Evolutionary conservation across 2,113 vertebrate genomes (phyloP).

Genomic region (Misgurnus anguillicaudatus): DNA sequence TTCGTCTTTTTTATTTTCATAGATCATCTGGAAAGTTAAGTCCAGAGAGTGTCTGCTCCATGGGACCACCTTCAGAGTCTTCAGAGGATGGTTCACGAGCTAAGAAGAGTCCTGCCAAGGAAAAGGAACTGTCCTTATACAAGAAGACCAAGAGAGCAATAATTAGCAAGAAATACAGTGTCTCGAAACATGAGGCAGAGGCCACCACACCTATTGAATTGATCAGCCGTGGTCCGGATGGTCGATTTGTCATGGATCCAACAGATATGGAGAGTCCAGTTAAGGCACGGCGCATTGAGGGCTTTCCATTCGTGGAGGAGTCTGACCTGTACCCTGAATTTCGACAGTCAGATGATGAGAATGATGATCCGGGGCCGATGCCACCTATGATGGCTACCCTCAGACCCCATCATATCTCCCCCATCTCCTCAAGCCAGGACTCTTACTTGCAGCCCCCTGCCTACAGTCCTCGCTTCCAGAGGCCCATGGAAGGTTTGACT

Average conservation of each 20-base stretch:
- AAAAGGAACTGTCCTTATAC: conserved; percentile 94
- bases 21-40: conserved; percentile 96
- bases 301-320: conserved; percentile 98
- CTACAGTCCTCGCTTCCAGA: conserved; percentile 96
- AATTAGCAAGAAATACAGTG: conserved; percentile 94
- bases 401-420: conserved; percentile 89
- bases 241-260: conserved; percentile 92
- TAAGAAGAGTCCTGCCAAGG: conserved; percentile 89
- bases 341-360: conserved; percentile 96
- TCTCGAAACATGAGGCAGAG: conserved; percentile 89
- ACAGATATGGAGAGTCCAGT: conserved; percentile 81
- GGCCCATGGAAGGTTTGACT: conserved; percentile 88
- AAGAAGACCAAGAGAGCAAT: conserved; percentile 98
- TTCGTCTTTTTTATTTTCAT: conserved; percentile 47
- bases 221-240: conserved; percentile 94
- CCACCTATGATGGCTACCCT: conserved; percentile 87
- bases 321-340: conserved; percentile 98
- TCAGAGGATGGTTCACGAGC: conserved; percentile 88
- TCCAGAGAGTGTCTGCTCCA: conserved; percentile 89
- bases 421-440: conserved; percentile 95
- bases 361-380: conserved; percentile 87
- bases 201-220: conserved; percentile 94
- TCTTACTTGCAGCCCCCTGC: conserved; percentile 97
- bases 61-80: conserved; percentile 89
- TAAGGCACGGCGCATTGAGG: conserved; percentile 90